phyloP scores from a whole-genome alignment of 1,140 invertebrate species.

The Diorhabda elongata region DNA sequence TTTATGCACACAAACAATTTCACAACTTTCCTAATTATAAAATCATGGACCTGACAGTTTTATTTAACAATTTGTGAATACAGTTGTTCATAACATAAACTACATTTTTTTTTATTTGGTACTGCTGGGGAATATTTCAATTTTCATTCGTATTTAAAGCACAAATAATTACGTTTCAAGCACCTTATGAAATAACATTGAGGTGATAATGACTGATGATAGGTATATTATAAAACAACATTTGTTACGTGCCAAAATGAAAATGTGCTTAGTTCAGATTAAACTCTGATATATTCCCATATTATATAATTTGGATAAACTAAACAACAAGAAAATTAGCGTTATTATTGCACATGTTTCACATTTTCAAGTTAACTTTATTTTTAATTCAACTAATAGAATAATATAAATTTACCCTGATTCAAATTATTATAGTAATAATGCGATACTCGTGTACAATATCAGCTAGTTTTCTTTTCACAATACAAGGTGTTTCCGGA shows the following conservation, averaged over 20 bases:
- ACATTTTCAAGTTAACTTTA: slow-evolving; percentile 23
- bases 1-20: slow-evolving; percentile 44
- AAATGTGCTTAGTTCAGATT: too few relatives aligned
- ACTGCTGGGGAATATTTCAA: neutral
- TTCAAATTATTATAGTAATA: slow-evolving; percentile 43
- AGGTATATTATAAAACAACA: too few relatives aligned
- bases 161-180: neutral
- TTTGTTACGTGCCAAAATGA: too few relatives aligned
- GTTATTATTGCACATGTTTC: slow-evolving; percentile 11
- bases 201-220: too few relatives aligned
- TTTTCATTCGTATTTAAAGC: neutral
- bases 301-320: neutral
- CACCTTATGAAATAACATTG: too few relatives aligned
- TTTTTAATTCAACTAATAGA: slow-evolving; percentile 23
- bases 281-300: neutral
- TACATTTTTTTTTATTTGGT: neutral
- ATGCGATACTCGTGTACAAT: slow-evolving; percentile 17
- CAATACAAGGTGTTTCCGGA: neutral
- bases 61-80: slow-evolving; percentile 7
- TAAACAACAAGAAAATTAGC: slow-evolving; percentile 11
- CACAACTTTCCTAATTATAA: slow-evolving; percentile 20
- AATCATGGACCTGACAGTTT: slow-evolving; percentile 20
- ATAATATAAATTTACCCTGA: slow-evolving; percentile 43
- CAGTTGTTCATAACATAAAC: slow-evolving; percentile 5
- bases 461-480: neutral